Evolutionary conservation across 2,113 vertebrate genomes (phyloP).

Genomic region (Platysternon megacephalum): DNA sequence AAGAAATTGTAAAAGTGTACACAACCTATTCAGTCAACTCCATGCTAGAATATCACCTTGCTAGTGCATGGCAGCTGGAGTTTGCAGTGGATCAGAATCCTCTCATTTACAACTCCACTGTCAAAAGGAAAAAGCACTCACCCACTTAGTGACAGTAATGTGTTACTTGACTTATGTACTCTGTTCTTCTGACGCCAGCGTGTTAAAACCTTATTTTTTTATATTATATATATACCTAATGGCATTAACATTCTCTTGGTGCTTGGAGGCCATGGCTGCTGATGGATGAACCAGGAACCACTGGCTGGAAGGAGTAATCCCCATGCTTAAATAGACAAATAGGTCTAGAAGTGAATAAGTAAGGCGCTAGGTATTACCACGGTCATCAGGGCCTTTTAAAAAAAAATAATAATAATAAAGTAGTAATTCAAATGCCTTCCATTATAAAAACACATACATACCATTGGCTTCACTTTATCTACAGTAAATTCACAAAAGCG

Average conservation of each 20-base stretch:
- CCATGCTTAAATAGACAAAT: constrained; percentile 30
- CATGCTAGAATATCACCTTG: fast-evolving
- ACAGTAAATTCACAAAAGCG: constrained; percentile 82
- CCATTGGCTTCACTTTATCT: constrained; percentile 79
- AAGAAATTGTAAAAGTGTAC: background rate
- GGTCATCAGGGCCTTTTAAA: constrained; percentile 53
- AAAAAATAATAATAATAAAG: constrained; percentile 16
- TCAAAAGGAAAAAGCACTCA: background rate
- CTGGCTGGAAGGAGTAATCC: constrained; percentile 46
- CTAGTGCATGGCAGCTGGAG: background rate
- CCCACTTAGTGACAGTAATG: fast-evolving
- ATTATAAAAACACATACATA: constrained; percentile 86
- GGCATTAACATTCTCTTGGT: constrained; percentile 32
- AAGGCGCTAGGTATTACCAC: constrained; percentile 62
- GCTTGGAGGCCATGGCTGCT: constrained; percentile 37
- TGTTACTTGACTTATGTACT: background rate
- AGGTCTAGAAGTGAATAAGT: constrained; percentile 45
- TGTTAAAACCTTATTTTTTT: background rate
- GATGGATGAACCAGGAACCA: constrained; percentile 49
- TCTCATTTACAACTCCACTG: background rate
- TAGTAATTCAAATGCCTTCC: constrained; percentile 61
- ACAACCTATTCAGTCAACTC: fast-evolving
- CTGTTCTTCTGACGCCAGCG: background rate
- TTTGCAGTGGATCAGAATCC: background rate
- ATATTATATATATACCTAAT: constrained; percentile 22